Base-by-base conservation (phyloP, 2,888 invertebrate genomes). In the Malachius bipustulatus region DNA sequence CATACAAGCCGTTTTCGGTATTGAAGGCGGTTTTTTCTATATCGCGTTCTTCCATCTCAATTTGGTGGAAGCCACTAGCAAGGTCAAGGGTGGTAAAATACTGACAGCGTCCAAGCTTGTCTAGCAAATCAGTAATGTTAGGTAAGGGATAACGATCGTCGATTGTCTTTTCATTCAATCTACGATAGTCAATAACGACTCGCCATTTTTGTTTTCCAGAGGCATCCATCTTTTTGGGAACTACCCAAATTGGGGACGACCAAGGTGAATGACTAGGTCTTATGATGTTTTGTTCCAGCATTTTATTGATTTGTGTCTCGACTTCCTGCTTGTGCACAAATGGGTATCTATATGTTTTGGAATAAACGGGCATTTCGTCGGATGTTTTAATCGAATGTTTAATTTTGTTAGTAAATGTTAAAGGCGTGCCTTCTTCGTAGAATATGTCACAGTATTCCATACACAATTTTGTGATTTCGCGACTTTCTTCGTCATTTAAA, bases 111-210 rank as follows among this genome's bases (percentile, higher is more conserved):
- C 24, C 24, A 6, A 19, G n/a, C 24, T 6, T n/a, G 24, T 19
- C 24, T 19, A 19, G 24, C 6, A 19, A 8, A n/a, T n/a, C n/a
- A 19, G 24, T 19, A 8, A 19, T 19, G 24, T 19, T 19, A 8
- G 24, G 24, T 19, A 19, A 8, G n/a, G 24, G 24, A 19, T 8
- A 19, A 6, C n/a, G 6, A 19, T 19, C 24, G 24, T 19, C 24
- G n/a, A 19, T 19, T 6, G 24, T 19, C n/a, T 19, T 19, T 19
- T 19, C 24, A 19, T 19, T 19, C n/a, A 19, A n/a, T n/a, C n/a
- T 19, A 6, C 24, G 6, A 19, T 8, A 19, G n/a, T 19, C 24
- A 8, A 19, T n/a, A 8, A 19, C 24, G 6, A 19, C n/a, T 8
- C 24, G 24, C 24, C 24, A 19, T 19, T 19, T 19, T n/a, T 19